Percentiles rank a stretch among this genome's conserved stretches.
Evolutionary conservation across 2,113 vertebrate genomes (phyloP).

Genomic region (Synodontis membranacea): DNA sequence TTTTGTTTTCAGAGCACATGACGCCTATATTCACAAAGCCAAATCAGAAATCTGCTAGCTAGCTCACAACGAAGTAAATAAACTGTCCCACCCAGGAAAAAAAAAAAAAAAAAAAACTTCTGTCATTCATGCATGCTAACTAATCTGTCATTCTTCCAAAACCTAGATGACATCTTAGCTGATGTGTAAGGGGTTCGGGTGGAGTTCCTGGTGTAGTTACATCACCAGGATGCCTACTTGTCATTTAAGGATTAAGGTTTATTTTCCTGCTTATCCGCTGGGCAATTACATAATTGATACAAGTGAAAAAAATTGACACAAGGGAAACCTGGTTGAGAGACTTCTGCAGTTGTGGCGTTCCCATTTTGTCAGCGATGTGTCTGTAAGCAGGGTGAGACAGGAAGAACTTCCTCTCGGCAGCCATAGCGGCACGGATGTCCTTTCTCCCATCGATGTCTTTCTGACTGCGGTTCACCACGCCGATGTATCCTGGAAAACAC

Average conservation of each 20-base stretch:
- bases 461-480: slow-evolving; percentile 96
- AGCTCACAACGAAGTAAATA: not conserved
- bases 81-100: too few relatives aligned
- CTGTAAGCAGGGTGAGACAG: slow-evolving; percentile 91
- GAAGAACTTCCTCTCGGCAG: slow-evolving; percentile 94
- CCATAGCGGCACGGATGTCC: slow-evolving; percentile 87
- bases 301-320: too few relatives aligned
- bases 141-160: too few relatives aligned
- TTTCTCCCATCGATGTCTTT: slow-evolving; percentile 96
- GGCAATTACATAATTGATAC: too few relatives aligned
- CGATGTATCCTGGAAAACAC: slow-evolving; percentile 84
- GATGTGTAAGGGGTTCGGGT: too few relatives aligned
- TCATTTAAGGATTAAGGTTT: too few relatives aligned
- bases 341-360: slow-evolving; percentile 90
- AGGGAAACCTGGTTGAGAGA: slow-evolving; percentile 97
- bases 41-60: not conserved
- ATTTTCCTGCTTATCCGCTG: too few relatives aligned
- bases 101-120: too few relatives aligned
- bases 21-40: not conserved
- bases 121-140: too few relatives aligned
- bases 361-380: slow-evolving; percentile 95
- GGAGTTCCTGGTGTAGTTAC: too few relatives aligned
- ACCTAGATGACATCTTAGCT: too few relatives aligned
- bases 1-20: not conserved
- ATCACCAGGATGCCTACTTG: too few relatives aligned